These are phyloP conservation scores for Ditylenchus dipsaci DNA, from an alignment of 1,140 invertebrate genomes.

Conservation along the genomic window DNA sequence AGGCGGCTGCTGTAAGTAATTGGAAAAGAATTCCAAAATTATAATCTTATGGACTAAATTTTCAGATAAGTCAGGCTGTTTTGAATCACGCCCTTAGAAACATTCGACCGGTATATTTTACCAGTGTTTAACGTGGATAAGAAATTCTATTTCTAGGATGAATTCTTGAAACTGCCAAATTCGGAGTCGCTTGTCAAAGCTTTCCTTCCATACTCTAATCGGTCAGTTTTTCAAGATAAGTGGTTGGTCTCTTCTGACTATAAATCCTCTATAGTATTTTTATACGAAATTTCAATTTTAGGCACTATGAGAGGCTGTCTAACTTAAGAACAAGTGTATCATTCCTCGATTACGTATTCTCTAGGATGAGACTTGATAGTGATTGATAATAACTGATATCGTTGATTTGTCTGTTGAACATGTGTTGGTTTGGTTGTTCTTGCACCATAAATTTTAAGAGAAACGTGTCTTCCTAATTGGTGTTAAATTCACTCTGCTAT, in stretches of 20 bases:
- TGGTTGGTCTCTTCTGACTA: no score
- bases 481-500: no score
- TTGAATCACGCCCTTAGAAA: conserved; percentile 40
- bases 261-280: no score
- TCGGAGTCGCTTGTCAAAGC: conserved; percentile 39
- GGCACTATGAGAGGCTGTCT: conserved; percentile 50
- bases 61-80: conserved; percentile 45
- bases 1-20: conserved; percentile 31
- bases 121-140: no score
- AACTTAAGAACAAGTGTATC: conserved; percentile 28
- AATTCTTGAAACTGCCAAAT: conserved; percentile 46
- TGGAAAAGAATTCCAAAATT: neutral
- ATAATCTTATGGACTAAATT: neutral
- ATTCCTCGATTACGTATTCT: conserved; percentile 38
- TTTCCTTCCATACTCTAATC: conserved; percentile 48
- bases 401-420: conserved; percentile 30
- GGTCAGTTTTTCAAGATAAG: conserved; percentile 33
- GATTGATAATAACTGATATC: conserved; percentile 31
- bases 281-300: conserved; percentile 31
- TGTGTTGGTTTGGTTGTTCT: conserved; percentile 10
- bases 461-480: no score
- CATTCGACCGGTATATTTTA: conserved; percentile 29
- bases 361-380: conserved; percentile 36
- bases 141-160: no score
- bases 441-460: neutral